Conservation (phyloP, 2,113 vertebrate genomes). For the Numenius arquata region DNA sequence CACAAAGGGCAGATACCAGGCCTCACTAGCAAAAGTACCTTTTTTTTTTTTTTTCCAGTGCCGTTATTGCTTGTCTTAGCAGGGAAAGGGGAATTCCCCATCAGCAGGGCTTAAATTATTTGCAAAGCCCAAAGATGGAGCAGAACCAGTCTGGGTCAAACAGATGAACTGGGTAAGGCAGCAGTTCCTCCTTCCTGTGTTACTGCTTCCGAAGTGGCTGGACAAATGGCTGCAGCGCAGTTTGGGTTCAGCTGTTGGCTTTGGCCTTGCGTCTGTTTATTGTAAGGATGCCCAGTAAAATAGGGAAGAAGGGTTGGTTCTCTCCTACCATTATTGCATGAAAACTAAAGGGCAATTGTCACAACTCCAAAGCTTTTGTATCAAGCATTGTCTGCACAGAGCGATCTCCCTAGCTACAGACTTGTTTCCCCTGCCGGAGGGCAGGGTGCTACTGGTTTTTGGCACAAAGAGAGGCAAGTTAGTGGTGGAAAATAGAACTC, state of each 20-base stretch:
- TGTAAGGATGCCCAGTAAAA: constrained; percentile 10
- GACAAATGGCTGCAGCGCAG: constrained; percentile 5
- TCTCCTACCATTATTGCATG: not conserved
- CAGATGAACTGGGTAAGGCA: not conserved
- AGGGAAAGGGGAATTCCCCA: not conserved
- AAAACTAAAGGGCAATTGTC: constrained; percentile 54
- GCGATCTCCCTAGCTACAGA: constrained; percentile 48
- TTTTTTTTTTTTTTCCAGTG: not conserved
- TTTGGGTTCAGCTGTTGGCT: constrained; percentile 28
- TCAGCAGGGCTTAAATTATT: not conserved
- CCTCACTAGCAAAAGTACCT: not conserved
- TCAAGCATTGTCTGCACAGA: constrained; percentile 41
- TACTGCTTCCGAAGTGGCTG: not conserved
- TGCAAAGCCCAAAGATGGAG: not conserved
- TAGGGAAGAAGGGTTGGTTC: not conserved
- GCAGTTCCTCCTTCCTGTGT: not conserved
- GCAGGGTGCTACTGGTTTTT: constrained; percentile 54
- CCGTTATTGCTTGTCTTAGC: not conserved
- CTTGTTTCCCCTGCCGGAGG: constrained; percentile 44
- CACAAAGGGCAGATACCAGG: not conserved
- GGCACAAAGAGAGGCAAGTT: constrained; percentile 36
- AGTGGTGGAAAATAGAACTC: constrained; percentile 35
- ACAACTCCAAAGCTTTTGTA: constrained; percentile 32
- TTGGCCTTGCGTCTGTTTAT: not conserved
- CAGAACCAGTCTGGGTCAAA: not conserved